Percentiles rank a stretch among this genome's conserved stretches.
Evolutionary conservation across 2,113 vertebrate genomes (phyloP).

Genomic region (Poecile atricapillus): DNA sequence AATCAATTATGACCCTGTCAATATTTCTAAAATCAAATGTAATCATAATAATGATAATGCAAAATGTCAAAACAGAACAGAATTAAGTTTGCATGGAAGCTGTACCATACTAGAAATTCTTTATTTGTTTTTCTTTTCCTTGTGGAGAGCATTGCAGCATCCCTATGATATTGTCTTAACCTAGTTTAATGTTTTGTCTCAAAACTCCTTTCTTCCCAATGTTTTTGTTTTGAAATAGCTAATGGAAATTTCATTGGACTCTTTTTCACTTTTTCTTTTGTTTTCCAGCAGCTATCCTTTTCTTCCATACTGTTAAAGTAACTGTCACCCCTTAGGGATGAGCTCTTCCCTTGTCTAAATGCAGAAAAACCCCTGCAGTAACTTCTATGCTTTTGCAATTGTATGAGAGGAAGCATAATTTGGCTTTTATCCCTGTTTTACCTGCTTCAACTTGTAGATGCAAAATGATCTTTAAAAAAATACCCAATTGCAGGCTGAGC

Average conservation of each 20-base stretch:
- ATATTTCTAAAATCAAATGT: not conserved
- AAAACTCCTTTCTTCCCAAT: not conserved
- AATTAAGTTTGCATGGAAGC: not conserved
- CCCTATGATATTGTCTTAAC: not conserved
- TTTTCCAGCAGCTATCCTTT: not conserved
- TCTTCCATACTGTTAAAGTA: not conserved
- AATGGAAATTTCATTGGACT: not conserved
- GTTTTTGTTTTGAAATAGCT: not conserved
- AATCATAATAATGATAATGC: not conserved
- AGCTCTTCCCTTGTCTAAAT: not conserved
- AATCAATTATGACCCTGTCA: not conserved
- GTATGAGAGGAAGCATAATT: not conserved
- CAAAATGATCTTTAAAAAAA: not conserved
- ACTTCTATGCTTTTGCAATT: not conserved
- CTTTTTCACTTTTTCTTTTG: not conserved
- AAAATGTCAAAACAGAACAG: not conserved
- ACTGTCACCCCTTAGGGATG: fast-evolving
- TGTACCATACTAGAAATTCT: not conserved
- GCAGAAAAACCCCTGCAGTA: not conserved
- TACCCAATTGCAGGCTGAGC: not conserved
- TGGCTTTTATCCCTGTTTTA: not conserved
- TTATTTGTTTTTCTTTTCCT: not conserved
- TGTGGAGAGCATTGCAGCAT: not conserved
- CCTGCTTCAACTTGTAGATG: not conserved
- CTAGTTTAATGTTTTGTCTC: not conserved